These are phyloP conservation scores for Ranitomeya variabilis DNA, from an alignment of 2,113 vertebrate genomes.

Conservation along the genomic window DNA sequence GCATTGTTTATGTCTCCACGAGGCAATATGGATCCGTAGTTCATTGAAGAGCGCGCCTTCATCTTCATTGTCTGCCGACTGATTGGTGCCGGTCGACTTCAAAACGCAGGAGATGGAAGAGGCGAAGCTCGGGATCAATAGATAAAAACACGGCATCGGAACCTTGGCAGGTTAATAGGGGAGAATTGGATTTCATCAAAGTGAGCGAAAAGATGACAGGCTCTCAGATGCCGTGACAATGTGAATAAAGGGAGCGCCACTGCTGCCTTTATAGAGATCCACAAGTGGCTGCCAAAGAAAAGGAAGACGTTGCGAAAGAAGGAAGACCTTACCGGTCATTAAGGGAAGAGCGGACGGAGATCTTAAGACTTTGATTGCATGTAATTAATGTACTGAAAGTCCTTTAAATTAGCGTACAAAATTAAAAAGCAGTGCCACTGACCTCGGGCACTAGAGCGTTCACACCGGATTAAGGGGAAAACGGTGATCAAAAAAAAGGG, in stretches of 20 bases:
- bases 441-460: not conserved
- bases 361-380: conserved; percentile 9
- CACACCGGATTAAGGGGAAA: not conserved
- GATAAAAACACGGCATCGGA: conserved; percentile 12
- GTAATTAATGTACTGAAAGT: not conserved
- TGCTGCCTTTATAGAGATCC: conserved; percentile 25
- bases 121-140: conserved; percentile 25
- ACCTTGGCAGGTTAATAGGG: conserved; percentile 33
- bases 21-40: not conserved
- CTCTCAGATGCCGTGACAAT: conserved; percentile 31
- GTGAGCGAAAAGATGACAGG: conserved; percentile 3
- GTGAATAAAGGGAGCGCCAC: conserved; percentile 16
- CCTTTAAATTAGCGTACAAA: not conserved
- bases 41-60: not conserved
- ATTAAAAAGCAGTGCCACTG: not conserved
- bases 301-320: not conserved
- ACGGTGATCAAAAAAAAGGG: not conserved
- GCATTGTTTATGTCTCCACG: not conserved
- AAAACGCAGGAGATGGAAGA: not conserved
- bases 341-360: not conserved
- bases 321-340: not conserved
- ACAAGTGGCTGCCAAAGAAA: not conserved
- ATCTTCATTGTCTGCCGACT: not conserved
- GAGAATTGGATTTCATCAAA: conserved; percentile 46
- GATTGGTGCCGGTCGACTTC: not conserved